Conservation (phyloP, 2,113 vertebrate genomes). For the Lepidothrix coronata region DNA sequence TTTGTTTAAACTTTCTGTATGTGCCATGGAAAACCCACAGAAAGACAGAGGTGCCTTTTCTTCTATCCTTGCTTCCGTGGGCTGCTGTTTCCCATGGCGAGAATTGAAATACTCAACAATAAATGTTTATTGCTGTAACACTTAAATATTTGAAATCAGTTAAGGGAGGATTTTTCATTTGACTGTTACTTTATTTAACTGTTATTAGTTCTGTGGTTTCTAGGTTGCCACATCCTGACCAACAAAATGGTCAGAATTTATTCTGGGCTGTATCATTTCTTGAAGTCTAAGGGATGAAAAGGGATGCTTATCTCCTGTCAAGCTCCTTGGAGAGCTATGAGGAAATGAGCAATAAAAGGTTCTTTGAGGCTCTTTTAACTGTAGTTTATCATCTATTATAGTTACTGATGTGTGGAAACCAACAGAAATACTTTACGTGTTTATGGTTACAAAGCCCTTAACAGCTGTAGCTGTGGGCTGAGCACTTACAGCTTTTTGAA, state of each 20-base stretch:
- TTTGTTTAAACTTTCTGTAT: background rate
- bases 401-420: constrained; percentile 34
- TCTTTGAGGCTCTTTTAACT: constrained; percentile 41
- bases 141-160: background rate
- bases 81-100: background rate
- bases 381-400: constrained; percentile 14
- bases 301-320: constrained; percentile 28
- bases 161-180: background rate
- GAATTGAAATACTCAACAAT: background rate
- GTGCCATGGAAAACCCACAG: background rate
- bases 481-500: constrained; percentile 16
- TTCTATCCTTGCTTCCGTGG: background rate
- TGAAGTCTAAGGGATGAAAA: constrained; percentile 37
- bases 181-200: constrained; percentile 6
- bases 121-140: background rate
- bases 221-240: constrained; percentile 1
- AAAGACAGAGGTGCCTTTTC: background rate
- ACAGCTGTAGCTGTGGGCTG: background rate
- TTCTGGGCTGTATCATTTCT: constrained; percentile 16
- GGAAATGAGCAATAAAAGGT: constrained; percentile 59
- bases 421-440: background rate
- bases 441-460: constrained; percentile 26
- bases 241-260: constrained; percentile 1
- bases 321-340: constrained; percentile 37
- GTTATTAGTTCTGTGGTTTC: constrained; percentile 33